Evolutionary conservation across 2,888 invertebrate genomes (phyloP), one percentile per base, ranked within the genome.

Genomic region (Lepidocyrtinus sp.): DNA sequence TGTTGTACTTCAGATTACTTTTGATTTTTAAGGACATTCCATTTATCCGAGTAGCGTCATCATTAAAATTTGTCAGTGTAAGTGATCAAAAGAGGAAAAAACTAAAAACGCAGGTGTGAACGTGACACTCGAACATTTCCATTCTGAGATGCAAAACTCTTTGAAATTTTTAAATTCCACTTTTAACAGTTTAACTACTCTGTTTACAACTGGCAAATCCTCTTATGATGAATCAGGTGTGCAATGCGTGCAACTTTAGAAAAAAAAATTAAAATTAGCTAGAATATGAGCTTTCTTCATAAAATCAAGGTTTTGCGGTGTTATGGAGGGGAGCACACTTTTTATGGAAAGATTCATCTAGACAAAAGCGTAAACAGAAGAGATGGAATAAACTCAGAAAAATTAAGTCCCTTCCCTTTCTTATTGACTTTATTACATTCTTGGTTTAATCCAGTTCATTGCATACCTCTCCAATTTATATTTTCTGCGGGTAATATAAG

Each of bases 221-320:
- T 50, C 50, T 50, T 50, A 50, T n/a, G 50, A 12, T 12, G 17
- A 63, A 75, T 80, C 80, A 75, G 75, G 80, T 80, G 80, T 24
- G 67, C 80, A 71, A 36, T 67, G 67, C 80, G 65, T 80, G 79
- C n/a, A n/a, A 36, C 5, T 36, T 36, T 36, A 36, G 15, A 50
- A 12, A 50, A 50, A 50, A 50, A 50, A n/a, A n/a, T n/a, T 12
- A 50, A 50, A 50, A 50, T 15, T 50, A 50, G n/a, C n/a, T n/a
- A n/a, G n/a, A n/a, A n/a, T n/a, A n/a, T n/a, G n/a, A n/a, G n/a
- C n/a, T n/a, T n/a, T n/a, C n/a, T n/a, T n/a, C n/a, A n/a, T n/a
- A n/a, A n/a, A n/a, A n/a, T n/a, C n/a, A n/a, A n/a, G n/a, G n/a
- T n/a, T n/a, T n/a, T n/a, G n/a, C n/a, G n/a, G n/a, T n/a, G n/a